Evolutionary conservation across 64 coral and sea anemone species (phyloP).

Genomic region (Actinia equina): DNA sequence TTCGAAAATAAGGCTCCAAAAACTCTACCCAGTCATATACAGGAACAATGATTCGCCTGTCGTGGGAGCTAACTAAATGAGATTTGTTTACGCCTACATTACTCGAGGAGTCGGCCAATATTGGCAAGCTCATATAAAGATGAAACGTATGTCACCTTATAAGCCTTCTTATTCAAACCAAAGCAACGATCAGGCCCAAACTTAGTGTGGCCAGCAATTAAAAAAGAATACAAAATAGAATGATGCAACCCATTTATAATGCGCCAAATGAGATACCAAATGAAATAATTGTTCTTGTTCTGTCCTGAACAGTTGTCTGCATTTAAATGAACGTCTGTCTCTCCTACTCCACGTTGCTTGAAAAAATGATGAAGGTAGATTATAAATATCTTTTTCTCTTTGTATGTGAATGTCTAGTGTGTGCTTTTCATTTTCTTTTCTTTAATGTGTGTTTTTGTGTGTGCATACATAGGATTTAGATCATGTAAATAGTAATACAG

Average conservation of each 20-base stretch:
- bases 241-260: conserved; percentile 33
- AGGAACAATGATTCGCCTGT: conserved; percentile 28
- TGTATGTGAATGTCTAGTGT: too few species aligned
- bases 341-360: conserved; percentile 19
- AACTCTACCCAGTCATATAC: conserved; percentile 21
- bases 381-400: too few species aligned
- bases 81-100: conserved; percentile 25
- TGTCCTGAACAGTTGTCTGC: conserved; percentile 45
- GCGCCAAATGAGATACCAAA: conserved; percentile 47
- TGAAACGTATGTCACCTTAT: conserved; percentile 36
- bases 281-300: conserved; percentile 48
- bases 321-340: conserved; percentile 36
- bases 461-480: too few species aligned
- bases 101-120: conserved; percentile 40
- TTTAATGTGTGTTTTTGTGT: too few species aligned
- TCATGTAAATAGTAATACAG: too few species aligned
- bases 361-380: conserved; percentile 36
- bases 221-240: conserved; percentile 51
- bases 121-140: conserved; percentile 37
- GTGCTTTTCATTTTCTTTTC: too few species aligned
- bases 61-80: conserved; percentile 38
- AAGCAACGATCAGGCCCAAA: conserved; percentile 58
- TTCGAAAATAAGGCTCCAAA: conserved; percentile 28
- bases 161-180: conserved; percentile 43
- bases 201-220: conserved; percentile 48